Conservation (phyloP, 2,113 vertebrate genomes). For the Peucedramus taeniatus region DNA sequence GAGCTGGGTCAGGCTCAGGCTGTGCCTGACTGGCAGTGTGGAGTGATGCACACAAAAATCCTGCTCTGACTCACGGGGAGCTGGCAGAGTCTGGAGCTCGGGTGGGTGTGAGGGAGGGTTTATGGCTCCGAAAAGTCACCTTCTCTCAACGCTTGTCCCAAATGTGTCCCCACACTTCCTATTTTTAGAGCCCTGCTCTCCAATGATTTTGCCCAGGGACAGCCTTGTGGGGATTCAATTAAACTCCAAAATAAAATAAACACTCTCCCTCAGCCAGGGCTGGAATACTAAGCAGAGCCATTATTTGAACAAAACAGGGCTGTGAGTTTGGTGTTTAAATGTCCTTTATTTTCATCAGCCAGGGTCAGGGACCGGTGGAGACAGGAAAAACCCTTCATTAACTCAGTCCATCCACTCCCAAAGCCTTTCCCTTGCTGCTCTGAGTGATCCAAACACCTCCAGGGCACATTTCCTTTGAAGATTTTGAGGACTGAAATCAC, state of each 20-base stretch:
- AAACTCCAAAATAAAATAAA: conserved; percentile 26
- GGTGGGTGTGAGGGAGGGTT: background rate
- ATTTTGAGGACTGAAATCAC: background rate
- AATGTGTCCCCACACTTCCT: background rate
- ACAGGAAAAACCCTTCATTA: background rate
- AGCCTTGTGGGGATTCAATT: conserved; percentile 37
- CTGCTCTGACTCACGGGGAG: background rate
- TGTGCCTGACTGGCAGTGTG: background rate
- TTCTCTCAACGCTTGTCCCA: background rate
- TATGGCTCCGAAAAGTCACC: conserved; percentile 12
- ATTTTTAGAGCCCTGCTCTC: background rate
- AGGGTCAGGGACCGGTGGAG: background rate
- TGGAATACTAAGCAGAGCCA: conserved; percentile 18
- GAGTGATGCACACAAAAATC: background rate
- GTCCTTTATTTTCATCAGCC: background rate
- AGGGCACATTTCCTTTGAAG: background rate
- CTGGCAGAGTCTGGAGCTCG: background rate
- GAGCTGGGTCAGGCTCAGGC: background rate
- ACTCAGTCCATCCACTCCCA: background rate
- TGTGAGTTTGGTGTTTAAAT: background rate
- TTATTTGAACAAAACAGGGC: background rate
- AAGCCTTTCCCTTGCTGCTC: background rate
- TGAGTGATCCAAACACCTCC: background rate
- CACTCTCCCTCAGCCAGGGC: background rate
- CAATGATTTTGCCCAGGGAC: background rate